These are phyloP conservation scores for human (Homo sapiens) DNA, from an alignment of 2,113 vertebrate genomes.

Conservation along the genomic window GRCh38 chr12:76964001-76964500, in stretches of 20 bases:
- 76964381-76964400: background rate
- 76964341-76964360: background rate
- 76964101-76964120: slow-evolving; percentile 31
- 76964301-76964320: background rate
- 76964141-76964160: background rate
- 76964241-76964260: slow-evolving; percentile 23
- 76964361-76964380: background rate
- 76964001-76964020: slow-evolving; percentile 23
- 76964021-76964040: background rate
- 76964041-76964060: background rate
- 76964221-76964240: background rate
- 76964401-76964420: background rate
- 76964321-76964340: background rate
- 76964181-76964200: slow-evolving; percentile 1
- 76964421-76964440: background rate
- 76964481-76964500: background rate
- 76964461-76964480: background rate
- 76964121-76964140: background rate
- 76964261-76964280: background rate
- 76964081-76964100: slow-evolving; percentile 49
- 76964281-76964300: background rate
- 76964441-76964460: background rate
- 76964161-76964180: background rate
- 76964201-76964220: background rate
- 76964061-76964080: slow-evolving; percentile 48